A percentile compares a stretch with the other conserved stretches of the same genome.
Evolutionary conservation across 2,888 invertebrate genomes (phyloP).

Genomic region (Gortyna flavago): DNA sequence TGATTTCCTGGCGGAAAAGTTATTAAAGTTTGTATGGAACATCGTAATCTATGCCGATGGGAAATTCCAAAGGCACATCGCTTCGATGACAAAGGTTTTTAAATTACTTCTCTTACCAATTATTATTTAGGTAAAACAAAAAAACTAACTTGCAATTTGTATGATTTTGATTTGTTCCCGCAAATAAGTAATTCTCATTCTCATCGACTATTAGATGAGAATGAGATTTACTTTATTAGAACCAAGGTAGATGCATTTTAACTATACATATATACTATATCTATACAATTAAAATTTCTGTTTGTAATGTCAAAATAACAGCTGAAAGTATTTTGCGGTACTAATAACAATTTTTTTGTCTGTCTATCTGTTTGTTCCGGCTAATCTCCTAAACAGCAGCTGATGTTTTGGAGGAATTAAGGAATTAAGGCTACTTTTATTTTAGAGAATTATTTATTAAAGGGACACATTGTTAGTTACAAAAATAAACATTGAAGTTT

Average conservation of each 20-base stretch:
- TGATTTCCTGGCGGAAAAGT: background rate
- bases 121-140: background rate
- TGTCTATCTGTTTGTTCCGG: no score
- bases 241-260: background rate
- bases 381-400: no score
- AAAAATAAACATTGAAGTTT: background rate
- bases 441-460: no score
- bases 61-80: background rate
- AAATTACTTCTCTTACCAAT: background rate
- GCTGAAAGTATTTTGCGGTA: no score
- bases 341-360: no score
- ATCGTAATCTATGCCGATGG: background rate
- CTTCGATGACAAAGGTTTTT: background rate
- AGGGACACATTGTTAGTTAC: no score
- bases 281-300: no score
- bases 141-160: no score
- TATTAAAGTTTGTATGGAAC: background rate
- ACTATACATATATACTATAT: no score
- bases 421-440: background rate
- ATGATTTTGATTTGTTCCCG: background rate
- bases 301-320: no score
- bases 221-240: no score
- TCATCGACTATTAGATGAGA: no score
- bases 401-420: background rate
- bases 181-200: background rate